Percentiles rank a stretch among this genome's conserved stretches.
Evolutionary conservation across 2,113 vertebrate species (phyloP).

Genomic region (Thalassarche chlororhynchos): DNA sequence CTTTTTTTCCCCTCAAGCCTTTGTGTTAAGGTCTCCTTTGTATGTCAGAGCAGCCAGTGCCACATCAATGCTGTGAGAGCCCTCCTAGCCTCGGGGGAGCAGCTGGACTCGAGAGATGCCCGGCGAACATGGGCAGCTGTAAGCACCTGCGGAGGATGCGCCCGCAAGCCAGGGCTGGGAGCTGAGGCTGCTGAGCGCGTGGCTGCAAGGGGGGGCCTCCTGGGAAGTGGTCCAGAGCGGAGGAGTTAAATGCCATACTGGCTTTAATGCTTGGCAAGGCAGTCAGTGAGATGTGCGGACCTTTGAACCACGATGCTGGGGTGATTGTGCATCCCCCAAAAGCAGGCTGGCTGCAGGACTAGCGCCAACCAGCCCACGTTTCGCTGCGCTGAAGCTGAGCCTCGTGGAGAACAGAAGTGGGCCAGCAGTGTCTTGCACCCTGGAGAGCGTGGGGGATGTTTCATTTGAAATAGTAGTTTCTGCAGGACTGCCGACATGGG

Average conservation of each 20-base stretch:
- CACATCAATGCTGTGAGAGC: accelerated
- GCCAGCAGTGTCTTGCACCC: not conserved
- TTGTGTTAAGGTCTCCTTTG: not conserved
- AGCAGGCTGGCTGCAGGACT: not conserved
- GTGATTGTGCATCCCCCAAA: not conserved
- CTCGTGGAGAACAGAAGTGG: not conserved
- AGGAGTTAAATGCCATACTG: not conserved
- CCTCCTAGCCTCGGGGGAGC: not conserved
- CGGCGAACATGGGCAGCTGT: accelerated
- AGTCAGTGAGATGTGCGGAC: accelerated
- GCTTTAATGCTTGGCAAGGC: not conserved
- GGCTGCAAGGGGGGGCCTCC: not conserved
- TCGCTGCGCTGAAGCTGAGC: not conserved
- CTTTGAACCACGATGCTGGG: accelerated
- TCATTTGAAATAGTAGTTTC: not conserved
- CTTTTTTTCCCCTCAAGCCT: not conserved
- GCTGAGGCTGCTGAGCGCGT: not conserved
- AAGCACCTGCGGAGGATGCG: not conserved
- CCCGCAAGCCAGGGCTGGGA: no score
- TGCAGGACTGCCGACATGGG: accelerated
- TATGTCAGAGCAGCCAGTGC: not conserved
- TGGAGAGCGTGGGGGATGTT: not conserved
- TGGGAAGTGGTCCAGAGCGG: not conserved
- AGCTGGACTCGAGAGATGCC: not conserved
- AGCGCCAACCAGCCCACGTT: not conserved